Evolutionary conservation across 1,140 invertebrate genomes (phyloP), one percentile per base, ranked within the genome.

Genomic region (Elymnias hypermnestra): DNA sequence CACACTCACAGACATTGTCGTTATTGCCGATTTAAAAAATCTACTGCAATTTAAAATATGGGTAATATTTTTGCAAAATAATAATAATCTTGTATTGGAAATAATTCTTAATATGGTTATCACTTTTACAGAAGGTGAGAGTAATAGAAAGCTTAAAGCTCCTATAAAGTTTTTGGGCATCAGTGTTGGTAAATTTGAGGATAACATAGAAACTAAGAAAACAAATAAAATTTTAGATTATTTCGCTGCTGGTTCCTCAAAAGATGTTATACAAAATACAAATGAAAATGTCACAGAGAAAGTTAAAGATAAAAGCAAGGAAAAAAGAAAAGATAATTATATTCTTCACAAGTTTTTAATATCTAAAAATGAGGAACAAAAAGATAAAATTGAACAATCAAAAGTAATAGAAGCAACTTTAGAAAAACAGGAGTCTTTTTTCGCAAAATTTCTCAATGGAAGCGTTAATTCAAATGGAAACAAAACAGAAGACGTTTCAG

Each of bases 101-200:
- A n/a, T n/a, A n/a, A n/a, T n/a, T n/a, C n/a, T n/a, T n/a, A n/a
- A n/a, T n/a, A n/a, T n/a, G n/a, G n/a, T n/a, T n/a, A n/a, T n/a
- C n/a, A n/a, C n/a, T 29, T 31, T 78, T 79, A 29, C 57, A 84
- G 81, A 71, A 54, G 51, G 45, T 10, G 76, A 79, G 49, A 22
- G 31, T n/a, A 72, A 88, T 15, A 68, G 76, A 29, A 82, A 62
- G 17, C 60, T 89, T 1, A 84, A 89, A 54, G 87, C 88, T 45
- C 87, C 89, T 0, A 89, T 96, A 9, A 89, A 89, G 44, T 92
- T 90, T 71, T 76, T 96, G 5, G 92, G 93, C 3, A 83, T 96
- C 1, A 93, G 92, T 54, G 93, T 92, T 10, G 90, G 91, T 1
- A 96, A 96, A 79, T 96, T 96, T 86, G 87, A 92, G 61, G 88